Base-by-base conservation (phyloP, 2,797 vertebrate genomes). In the Poeciliopsis presidionis region DNA sequence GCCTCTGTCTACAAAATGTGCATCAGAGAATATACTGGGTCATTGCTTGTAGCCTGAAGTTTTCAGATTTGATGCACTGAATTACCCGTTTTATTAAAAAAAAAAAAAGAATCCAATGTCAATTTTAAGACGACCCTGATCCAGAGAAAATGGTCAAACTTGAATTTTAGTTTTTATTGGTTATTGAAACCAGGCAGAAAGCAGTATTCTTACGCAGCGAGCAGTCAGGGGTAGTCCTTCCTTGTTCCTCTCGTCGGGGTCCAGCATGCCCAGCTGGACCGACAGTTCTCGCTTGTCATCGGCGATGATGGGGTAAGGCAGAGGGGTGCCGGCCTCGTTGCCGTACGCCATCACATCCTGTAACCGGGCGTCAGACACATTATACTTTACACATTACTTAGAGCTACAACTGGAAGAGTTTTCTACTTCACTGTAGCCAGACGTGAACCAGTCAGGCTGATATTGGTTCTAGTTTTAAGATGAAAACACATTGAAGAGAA, bases 291-390 rank as follows among this genome's bases (percentile, higher is more conserved):
- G 93, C 65, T 96, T 96, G 4, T 96, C 91, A 47, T 99, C 98
- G 0, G 98, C 98, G 1, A 99, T 99, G 93, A 99, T 99, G 77
- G 98, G 98, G 88, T 97, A 99, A 12, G 98, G 98, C 12, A 99
- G 90, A 12, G 93, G 74, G 49, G 85, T 86, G 2, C 79, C 89
- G 0, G 95, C 80, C 0, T 93, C 91, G 3, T 91, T 88, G 0
- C 94, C 96, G 80, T 96, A 96, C 0, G 96, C 95, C 2, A 97
- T 95, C 86, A 99, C 97, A 77, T 99, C 98, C 98, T 99, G 70
- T 7, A 88, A 2, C 86, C 2, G 81, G 1, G 18, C n/a, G 71
- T 16, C 55, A 0, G 45, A 87, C 76, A 78, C 11, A 22, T 13
- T 41, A 49, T 63, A 16, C 14, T 9, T 49, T 25, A 51, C 12